These are phyloP conservation scores for Vireo griseus DNA, from an alignment of 2,797 vertebrate genomes.

Conservation along the genomic window DNA sequence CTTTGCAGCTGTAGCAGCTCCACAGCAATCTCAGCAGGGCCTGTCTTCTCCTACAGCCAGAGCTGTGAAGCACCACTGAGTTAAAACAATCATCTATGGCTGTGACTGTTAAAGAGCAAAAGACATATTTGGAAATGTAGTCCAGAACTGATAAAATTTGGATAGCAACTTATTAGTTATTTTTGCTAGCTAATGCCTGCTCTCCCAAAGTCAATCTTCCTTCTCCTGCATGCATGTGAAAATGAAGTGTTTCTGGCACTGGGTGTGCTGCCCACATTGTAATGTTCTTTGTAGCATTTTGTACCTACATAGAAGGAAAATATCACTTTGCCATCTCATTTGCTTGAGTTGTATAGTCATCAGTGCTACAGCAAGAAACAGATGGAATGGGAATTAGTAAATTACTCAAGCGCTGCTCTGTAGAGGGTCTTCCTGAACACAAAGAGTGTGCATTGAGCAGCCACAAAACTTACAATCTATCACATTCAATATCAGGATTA, in stretches of 20 bases:
- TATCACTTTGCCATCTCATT: not conserved
- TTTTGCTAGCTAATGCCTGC: not conserved
- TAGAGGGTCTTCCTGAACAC: not conserved
- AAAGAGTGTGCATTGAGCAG: not conserved
- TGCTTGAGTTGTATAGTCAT: not conserved
- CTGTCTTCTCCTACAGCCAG: not conserved
- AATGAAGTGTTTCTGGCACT: not conserved
- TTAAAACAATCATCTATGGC: not conserved
- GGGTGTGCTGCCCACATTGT: not conserved
- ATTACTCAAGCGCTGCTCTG: not conserved
- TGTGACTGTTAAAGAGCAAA: not conserved
- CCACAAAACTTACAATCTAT: slow-evolving; percentile 73
- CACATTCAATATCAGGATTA: slow-evolving; percentile 81
- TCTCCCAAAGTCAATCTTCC: not conserved
- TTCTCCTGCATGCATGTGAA: not conserved
- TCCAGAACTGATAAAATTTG: not conserved
- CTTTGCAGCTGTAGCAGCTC: not conserved
- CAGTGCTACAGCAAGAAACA: not conserved
- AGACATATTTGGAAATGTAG: not conserved
- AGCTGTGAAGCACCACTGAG: not conserved
- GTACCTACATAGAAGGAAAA: slow-evolving; percentile 2
- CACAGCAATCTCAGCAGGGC: not conserved
- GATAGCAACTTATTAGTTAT: not conserved
- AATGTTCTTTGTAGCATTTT: not conserved
- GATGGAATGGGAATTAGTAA: not conserved